A percentile compares a stretch with the other conserved stretches of the same genome.
Conservation (phyloP, 2,797 vertebrate species). For the Sebastes taczanowskii region DNA sequence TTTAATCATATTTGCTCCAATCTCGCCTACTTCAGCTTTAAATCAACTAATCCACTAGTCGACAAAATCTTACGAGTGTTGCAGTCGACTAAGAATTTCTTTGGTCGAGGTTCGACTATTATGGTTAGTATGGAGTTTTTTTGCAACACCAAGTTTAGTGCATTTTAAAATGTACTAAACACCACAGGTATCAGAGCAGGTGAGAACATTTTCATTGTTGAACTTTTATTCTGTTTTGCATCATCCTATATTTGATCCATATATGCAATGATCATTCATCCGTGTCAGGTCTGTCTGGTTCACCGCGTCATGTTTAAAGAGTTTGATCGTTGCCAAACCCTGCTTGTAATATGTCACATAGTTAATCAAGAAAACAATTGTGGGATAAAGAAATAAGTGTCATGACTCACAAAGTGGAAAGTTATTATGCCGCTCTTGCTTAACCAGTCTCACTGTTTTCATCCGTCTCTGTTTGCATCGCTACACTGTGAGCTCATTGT, state of each 20-base stretch:
- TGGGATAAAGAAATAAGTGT: not conserved
- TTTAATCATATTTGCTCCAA: too few relatives aligned
- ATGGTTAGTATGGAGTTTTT: too few relatives aligned
- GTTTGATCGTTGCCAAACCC: not conserved
- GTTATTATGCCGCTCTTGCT: not conserved
- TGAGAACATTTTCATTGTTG: too few relatives aligned
- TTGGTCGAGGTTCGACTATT: too few relatives aligned
- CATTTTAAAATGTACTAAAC: not conserved
- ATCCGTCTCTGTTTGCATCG: not conserved
- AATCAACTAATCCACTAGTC: too few relatives aligned
- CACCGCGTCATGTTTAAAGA: not conserved
- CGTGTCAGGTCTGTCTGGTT: not conserved
- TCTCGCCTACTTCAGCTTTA: accelerated
- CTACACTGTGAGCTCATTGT: not conserved
- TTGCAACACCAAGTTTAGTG: not conserved
- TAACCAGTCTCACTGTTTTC: not conserved
- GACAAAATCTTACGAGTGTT: too few relatives aligned
- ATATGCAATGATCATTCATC: not conserved
- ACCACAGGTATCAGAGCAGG: too few relatives aligned
- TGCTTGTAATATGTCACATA: not conserved
- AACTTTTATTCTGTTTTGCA: not conserved
- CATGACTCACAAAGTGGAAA: not conserved
- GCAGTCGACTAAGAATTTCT: too few relatives aligned
- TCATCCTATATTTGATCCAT: not conserved
- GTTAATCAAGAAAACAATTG: not conserved